Evolutionary conservation across 2,797 vertebrate genomes (phyloP), one percentile per base, ranked within the genome.

Genomic region (Mycteria americana): DNA sequence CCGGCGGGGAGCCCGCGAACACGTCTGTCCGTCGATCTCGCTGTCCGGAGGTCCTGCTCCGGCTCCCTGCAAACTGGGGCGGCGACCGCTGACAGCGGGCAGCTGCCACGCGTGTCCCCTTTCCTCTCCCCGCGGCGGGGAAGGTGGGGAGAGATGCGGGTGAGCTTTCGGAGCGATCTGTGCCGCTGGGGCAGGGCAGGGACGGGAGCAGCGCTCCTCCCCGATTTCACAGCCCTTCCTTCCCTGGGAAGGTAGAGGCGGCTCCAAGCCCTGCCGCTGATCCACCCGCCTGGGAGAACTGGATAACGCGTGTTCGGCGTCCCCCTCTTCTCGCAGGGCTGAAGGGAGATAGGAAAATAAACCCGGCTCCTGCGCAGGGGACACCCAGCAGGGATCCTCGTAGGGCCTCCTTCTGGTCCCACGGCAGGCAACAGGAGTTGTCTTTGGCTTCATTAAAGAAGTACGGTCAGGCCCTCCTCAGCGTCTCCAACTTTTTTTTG

Each of bases 221-320:
- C 17, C 27, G 14, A 3, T 6, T 4, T 5, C 4, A 28, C 13
- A n/a, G 51, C 31, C 28, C 33, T 59, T 50, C 28, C 33, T 59
- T 50, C 28, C 24, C 33, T 2, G 41, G 59, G 46, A 50, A 35
- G 53, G 46, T 2, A 3, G 51, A 2, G 83, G 30, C 19, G n/a
- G 46, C 37, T 62, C 30, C 78, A 2, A 45, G 30, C 72, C 18
- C n/a, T 9, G 3, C 37, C 33, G 5, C 30, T 7, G 1, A 6
- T 6, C 46, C 31, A 17, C 18, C 11, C 50, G 18, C 35, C 3
- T 25, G 24, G 45, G 59, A 45, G 19, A 54, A 28, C 1, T 3
- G 24, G 24, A 3, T 11, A 22, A 4, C 2, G 0, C 2, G 13
- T 14, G 2, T 23, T 16, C 8, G 11, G 70, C 57, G 57, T 8